Percentiles rank a stretch among this genome's conserved stretches.
phyloP scores from a whole-genome alignment of 2,797 vertebrate species.

The Serranus cabrilla region DNA sequence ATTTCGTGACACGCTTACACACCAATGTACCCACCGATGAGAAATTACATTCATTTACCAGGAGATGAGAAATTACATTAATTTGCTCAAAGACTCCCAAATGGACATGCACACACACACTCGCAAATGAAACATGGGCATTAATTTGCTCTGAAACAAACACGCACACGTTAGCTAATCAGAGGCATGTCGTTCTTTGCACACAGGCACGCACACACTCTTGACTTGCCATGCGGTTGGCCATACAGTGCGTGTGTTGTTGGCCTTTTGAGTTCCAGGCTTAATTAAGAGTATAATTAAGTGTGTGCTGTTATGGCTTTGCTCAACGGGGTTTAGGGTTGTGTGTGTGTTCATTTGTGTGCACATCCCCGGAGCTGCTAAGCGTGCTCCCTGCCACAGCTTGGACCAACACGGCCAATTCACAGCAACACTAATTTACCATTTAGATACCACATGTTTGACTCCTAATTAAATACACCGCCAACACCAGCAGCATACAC shows the following conservation, averaged over 20 bases:
- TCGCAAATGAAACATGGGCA: constrained; percentile 24
- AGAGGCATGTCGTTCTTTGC: constrained; percentile 43
- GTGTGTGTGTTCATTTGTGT: constrained; percentile 34
- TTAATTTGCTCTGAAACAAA: constrained; percentile 44
- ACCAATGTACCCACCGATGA: constrained; percentile 13
- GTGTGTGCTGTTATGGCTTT: constrained; percentile 64
- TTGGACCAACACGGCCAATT: constrained; percentile 71
- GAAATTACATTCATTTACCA: constrained; percentile 30
- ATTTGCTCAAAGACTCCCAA: constrained; percentile 56
- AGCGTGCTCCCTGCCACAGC: constrained; percentile 59
- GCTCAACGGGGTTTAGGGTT: constrained; percentile 55
- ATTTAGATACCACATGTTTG: constrained; percentile 81
- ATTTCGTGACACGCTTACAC: neutral
- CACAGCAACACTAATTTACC: constrained; percentile 71
- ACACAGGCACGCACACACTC: neutral
- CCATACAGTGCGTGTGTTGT: constrained; percentile 31
- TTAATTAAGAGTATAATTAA: constrained; percentile 81
- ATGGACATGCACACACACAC: constrained; percentile 27
- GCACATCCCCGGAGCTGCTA: constrained; percentile 46
- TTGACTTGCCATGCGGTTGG: constrained; percentile 15
- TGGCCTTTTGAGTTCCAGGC: constrained; percentile 68
- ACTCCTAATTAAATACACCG: constrained; percentile 76
- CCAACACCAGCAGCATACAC: constrained; percentile 3
- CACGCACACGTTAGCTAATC: constrained; percentile 27
- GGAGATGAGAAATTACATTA: constrained; percentile 40